A percentile compares a stretch with the other conserved stretches of the same genome.
These are phyloP conservation scores for Chlorops oryzae DNA, from an alignment of 1,140 invertebrate species.

Conservation along the genomic window DNA sequence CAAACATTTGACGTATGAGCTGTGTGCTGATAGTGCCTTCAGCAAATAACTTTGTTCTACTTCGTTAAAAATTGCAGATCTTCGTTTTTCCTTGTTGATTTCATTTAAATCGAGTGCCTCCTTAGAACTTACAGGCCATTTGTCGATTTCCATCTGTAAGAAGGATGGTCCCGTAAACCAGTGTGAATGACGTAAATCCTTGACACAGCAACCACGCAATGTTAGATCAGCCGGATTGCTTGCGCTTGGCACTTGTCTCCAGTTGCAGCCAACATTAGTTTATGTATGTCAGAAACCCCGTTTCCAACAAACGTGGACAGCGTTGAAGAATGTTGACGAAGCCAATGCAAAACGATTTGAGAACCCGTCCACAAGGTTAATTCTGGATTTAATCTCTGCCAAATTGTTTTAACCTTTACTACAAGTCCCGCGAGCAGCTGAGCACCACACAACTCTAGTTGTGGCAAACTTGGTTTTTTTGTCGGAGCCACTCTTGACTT, in stretches of 20 bases:
- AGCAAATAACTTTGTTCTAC: too few species aligned
- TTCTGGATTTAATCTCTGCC: not conserved
- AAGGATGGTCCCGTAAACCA: constrained; percentile 4
- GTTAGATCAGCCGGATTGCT: constrained; percentile 34
- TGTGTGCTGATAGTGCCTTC: too few species aligned
- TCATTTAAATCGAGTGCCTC: not conserved
- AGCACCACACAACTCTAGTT: constrained; percentile 1
- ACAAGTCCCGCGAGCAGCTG: not conserved
- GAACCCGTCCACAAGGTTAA: not conserved
- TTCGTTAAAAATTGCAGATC: not conserved
- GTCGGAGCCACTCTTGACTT: constrained; percentile 8
- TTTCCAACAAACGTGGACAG: constrained; percentile 36
- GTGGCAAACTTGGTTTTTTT: constrained; percentile 7
- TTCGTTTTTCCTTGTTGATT: constrained; percentile 3
- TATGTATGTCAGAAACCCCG: constrained; percentile 35
- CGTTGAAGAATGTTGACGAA: not conserved
- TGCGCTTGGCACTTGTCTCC: constrained; percentile 31
- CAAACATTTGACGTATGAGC: too few species aligned
- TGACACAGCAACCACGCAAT: constrained; percentile 1
- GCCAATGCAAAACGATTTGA: not conserved
- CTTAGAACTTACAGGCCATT: not conserved
- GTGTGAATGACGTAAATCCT: not conserved
- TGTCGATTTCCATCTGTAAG: not conserved
- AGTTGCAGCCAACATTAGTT: constrained; percentile 16
- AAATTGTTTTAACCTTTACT: not conserved